Evolutionary conservation across 2,888 invertebrate species (phyloP), one percentile per base, ranked within the genome.

Genomic region (Stenurella melanura): DNA sequence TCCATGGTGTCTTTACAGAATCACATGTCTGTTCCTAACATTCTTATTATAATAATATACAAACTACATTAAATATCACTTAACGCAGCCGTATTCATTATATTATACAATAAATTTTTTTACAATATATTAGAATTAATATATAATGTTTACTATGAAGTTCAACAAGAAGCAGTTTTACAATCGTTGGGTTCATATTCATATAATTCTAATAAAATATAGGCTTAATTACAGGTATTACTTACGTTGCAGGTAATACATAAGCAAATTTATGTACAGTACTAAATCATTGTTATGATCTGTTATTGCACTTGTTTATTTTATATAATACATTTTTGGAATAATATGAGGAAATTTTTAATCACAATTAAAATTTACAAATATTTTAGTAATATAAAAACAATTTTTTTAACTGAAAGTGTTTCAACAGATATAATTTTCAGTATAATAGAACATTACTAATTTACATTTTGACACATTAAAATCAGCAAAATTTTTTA

Each of bases 391-490:
- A 50, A 50, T 6, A 17, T 50, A n/a, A n/a, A 50, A 50, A n/a
- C 50, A 50, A 50, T 4, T 12, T n/a, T 6, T 50, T 15, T 15
- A 50, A 17, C 15, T 50, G 50, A n/a, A 34, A 34, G 1, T 26
- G 21, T 26, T 26, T 26, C 21, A 26, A 3, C 4, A 26, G 30
- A 15, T n/a, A 5, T 50, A 17, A 7, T 50, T 50, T 42, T 42
- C 42, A 42, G 12, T 12, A 50, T 50, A 6, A 50, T n/a, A 4
- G 50, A 50, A 50, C n/a, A 50, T 15, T 4, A 42, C n/a, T n/a
- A 50, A n/a, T 50, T 50, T 50, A 50, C n/a, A 50, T n/a, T 50
- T 50, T 50, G n/a, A 50, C n/a, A 50, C n/a, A 50, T 50, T 42
- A 42, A 50, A 50, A 50, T 50, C n/a, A 50, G 50, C 50, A 50